Percentiles rank a stretch among this genome's conserved stretches.
phyloP scores from a whole-genome alignment of 2,797 vertebrate genomes.

The Scolopax bukidnonensis region DNA sequence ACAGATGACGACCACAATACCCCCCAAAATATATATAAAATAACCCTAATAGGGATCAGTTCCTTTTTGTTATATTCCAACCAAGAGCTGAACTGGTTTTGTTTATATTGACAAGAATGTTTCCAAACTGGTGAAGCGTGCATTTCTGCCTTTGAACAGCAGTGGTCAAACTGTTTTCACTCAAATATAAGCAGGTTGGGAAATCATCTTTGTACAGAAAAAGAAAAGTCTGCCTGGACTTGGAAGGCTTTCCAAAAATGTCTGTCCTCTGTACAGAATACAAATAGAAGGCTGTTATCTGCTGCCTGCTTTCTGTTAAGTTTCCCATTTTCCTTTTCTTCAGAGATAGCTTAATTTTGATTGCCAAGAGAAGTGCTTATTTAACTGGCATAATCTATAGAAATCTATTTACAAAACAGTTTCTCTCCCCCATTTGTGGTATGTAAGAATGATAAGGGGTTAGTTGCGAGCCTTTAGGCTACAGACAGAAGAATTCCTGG shows the following conservation, averaged over 20 bases:
- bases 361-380: background rate
- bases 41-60: background rate
- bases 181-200: background rate
- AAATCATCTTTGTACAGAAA: constrained; percentile 26
- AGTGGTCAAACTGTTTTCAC: background rate
- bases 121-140: background rate
- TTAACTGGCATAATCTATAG: background rate
- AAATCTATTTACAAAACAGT: constrained; percentile 11
- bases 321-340: background rate
- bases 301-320: background rate
- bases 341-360: background rate
- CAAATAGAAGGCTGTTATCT: background rate
- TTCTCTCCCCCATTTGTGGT: background rate
- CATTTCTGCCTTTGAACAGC: constrained; percentile 7
- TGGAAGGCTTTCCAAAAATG: constrained; percentile 8
- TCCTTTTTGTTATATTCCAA: background rate
- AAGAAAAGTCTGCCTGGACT: background rate
- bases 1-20: background rate
- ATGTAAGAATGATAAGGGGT: background rate
- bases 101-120: background rate
- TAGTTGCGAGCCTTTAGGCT: background rate
- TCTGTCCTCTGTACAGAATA: background rate
- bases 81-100: background rate
- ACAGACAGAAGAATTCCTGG: constrained; percentile 5
- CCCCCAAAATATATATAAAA: background rate